Evolutionary conservation across 92 coral and sea anemone genomes (phyloP), one percentile per base, ranked within the genome.

Genomic region (Palythoa heliodiscus): DNA sequence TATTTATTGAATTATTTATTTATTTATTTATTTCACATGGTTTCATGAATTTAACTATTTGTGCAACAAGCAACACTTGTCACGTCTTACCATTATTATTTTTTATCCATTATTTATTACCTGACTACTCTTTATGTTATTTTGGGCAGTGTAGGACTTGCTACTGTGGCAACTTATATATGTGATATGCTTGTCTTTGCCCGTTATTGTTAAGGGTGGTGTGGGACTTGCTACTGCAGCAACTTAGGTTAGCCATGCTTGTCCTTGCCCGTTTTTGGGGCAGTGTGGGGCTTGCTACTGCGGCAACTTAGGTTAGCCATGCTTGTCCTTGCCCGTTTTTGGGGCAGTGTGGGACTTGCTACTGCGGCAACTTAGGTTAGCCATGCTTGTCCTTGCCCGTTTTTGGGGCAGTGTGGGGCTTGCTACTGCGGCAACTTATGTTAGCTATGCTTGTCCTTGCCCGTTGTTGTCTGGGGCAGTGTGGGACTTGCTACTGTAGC

Each of bases 301-400:
- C 3, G 64, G 64, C 64, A 11, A 13, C 64, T 13, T 57, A 13
- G n/a, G n/a, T n/a, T n/a, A n/a, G n/a, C n/a, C n/a, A 11, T 9
- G 20, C 19, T 19, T 58, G 19, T 11, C 64, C 19, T 58, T 19
- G 64, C 64, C 64, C 64, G 64, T n/a, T n/a, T n/a, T 58, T 58
- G 4, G 20, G 64, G 5, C 20, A 11, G 9, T 43, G 50, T 43
- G 50, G 50, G 50, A 7, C 50, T 43, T 43, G 50, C 50, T 43
- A 43, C 4, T 14, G 12, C 5, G 35, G 58, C 82, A 76, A 13
- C 60, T 39, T 39, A 43, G 50, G 63, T 76, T 76, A 39, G 75
- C 73, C 76, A 4, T 82, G 86, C 86, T 66, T 82, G 86, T 16
- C 74, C 61, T 61, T 69, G 77, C 86, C 77, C 20, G 23, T n/a